Evolutionary conservation across 2,797 vertebrate genomes (phyloP), one percentile per base, ranked within the genome.

Genomic region (Propithecus perrieri): DNA sequence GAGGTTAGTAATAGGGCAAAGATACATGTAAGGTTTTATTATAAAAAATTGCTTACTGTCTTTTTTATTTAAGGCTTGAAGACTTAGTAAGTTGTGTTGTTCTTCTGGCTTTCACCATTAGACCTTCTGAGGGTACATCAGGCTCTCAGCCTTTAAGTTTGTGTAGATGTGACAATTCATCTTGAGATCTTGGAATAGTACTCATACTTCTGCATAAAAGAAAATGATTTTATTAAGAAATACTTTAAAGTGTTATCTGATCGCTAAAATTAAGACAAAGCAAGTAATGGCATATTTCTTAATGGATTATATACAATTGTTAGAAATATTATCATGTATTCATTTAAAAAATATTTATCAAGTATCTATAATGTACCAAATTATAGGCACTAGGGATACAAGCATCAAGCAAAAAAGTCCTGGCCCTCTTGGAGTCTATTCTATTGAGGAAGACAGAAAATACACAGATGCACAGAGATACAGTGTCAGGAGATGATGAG

Each of bases 1-100:
- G 98, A 99, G 98, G 98, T 99, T 89, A 99, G 99, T 98, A 96
- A 76, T 0, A 98, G 97, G 95, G 97, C n/a, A 63, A 48, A 83
- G 57, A 61, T 38, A 24, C 9, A 5, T 71, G 9, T 57, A 57
- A 53, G 41, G 12, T 71, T 81, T 85, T 79, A 57, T 67, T 80
- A 12, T 75, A 35, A 78, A 78, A 71, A 59, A 14, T 6, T 94
- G 76, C 48, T 79, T 72, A 17, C 38, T 91, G 4, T 85, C 53
- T 78, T 94, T 95, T 87, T 53, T 80, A 71, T 67, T 75, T 87
- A 88, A 91, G 35, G 1, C 38, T 75, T 84, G 69, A 84, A 76
- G 50, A 86, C 74, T 80, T 95, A 71, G 26, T 78, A 76, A 43
- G 28, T 74, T 75, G 24, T 80, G 5, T 84, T 95, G 15, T 85